Conservation (phyloP, 92 coral and sea anemone genomes). For the Phenganax stokvisi region DNA sequence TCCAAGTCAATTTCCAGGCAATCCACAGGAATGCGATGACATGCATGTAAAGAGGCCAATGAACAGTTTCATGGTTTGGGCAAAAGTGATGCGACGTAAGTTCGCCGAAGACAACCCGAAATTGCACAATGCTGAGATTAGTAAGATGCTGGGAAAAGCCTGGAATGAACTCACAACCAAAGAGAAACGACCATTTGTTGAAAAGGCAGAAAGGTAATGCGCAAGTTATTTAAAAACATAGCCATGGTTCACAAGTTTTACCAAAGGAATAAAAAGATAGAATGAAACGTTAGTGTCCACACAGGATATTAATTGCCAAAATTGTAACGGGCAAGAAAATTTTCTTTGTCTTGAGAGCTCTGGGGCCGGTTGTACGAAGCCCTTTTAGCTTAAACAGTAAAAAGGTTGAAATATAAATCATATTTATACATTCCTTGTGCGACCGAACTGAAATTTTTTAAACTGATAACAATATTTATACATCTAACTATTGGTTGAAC, state of each 20-base stretch:
- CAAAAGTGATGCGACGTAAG: constrained; percentile 92
- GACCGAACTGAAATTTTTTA: too few relatives aligned
- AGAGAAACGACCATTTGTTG: constrained; percentile 97
- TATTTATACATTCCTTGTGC: too few relatives aligned
- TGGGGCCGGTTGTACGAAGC: too few relatives aligned
- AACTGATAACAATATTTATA: too few relatives aligned
- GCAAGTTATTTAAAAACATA: not conserved
- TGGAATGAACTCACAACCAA: constrained; percentile 99
- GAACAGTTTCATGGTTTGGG: constrained; percentile 99
- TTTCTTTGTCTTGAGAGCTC: too few relatives aligned
- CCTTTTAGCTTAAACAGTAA: too few relatives aligned
- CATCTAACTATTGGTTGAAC: too few relatives aligned
- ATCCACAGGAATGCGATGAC: constrained; percentile 69
- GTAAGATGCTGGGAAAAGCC: constrained; percentile 92
- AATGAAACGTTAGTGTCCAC: too few relatives aligned
- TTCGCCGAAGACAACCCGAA: constrained; percentile 99
- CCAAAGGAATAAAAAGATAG: too few relatives aligned
- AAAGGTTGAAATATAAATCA: too few relatives aligned
- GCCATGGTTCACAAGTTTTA: not conserved
- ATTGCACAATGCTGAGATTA: constrained; percentile 96
- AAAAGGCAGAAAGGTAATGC: constrained; percentile 70
- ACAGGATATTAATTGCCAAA: too few relatives aligned
- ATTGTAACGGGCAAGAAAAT: too few relatives aligned
- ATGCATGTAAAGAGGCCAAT: constrained; percentile 93
- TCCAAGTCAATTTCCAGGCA: not conserved